Conservation (phyloP, 1,140 invertebrate genomes). For the Reticulitermes speratus region DNA sequence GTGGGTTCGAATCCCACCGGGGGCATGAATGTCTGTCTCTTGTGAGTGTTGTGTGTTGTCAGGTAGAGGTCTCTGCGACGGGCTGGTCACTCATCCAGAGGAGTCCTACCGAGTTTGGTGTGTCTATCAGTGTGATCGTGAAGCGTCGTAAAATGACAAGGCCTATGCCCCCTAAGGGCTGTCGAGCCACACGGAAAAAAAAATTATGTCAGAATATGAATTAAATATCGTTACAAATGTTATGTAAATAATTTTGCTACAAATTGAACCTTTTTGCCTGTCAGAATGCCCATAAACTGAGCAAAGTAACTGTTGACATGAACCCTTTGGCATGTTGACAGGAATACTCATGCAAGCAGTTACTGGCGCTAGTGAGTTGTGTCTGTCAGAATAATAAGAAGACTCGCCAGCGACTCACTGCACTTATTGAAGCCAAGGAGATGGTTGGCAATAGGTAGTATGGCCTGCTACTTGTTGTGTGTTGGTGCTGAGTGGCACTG, state of each 20-base stretch:
- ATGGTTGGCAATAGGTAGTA: neutral
- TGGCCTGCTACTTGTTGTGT: no score
- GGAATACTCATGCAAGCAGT: conserved; percentile 87
- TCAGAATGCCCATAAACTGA: neutral
- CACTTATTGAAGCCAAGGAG: conserved; percentile 64
- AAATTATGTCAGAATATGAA: neutral
- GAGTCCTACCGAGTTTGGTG: no score
- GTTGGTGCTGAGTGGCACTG: no score
- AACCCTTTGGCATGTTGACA: conserved; percentile 45
- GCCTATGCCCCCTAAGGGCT: no score
- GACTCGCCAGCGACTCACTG: conserved; percentile 71
- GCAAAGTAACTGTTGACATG: neutral
- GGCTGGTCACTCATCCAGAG: no score
- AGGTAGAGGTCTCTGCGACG: no score
- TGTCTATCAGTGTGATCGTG: no score
- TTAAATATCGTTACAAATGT: neutral
- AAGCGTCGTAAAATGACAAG: no score
- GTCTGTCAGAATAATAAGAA: conserved; percentile 88
- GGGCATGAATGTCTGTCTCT: no score
- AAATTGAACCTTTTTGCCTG: neutral
- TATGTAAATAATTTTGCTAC: neutral
- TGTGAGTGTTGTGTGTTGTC: no score
- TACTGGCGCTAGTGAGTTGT: conserved; percentile 79
- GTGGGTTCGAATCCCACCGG: no score
- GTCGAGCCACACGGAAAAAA: no score